Evolutionary conservation across 2,113 vertebrate genomes (phyloP).

Genomic region (Pterocles gutturalis): DNA sequence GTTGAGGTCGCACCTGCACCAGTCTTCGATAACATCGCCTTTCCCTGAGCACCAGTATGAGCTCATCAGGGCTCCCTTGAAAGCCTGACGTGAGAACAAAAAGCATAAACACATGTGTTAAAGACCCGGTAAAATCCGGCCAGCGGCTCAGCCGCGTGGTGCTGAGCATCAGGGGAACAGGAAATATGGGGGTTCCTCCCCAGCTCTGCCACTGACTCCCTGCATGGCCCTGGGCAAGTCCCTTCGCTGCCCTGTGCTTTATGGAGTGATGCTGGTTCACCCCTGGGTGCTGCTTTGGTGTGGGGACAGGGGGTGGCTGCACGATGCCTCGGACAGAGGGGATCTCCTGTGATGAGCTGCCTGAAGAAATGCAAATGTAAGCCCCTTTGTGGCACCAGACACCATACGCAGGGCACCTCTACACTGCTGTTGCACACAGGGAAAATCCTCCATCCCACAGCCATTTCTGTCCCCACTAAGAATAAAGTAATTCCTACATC

Average conservation of each 20-base stretch:
- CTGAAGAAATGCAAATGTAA: fast-evolving
- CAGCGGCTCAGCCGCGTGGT: fast-evolving
- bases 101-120: background rate
- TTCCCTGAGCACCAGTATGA: constrained; percentile 98
- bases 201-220: background rate
- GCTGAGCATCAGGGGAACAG: background rate
- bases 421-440: fast-evolving
- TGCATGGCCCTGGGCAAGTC: background rate
- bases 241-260: background rate
- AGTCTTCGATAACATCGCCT: constrained; percentile 98
- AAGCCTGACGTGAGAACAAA: constrained; percentile 81
- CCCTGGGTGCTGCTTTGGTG: background rate
- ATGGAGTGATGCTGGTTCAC: background rate
- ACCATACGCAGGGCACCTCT: fast-evolving
- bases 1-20: constrained; percentile 97
- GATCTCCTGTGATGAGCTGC: background rate
- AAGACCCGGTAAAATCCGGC: background rate
- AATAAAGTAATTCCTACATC: background rate
- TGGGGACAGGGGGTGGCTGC: background rate
- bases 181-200: background rate
- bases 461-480: background rate
- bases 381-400: background rate
- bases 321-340: fast-evolving
- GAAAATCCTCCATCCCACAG: background rate
- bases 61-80: constrained; percentile 96